Evolutionary conservation across 92 coral and sea anemone species (phyloP).

Genomic region (Epizoanthus ramosus): DNA sequence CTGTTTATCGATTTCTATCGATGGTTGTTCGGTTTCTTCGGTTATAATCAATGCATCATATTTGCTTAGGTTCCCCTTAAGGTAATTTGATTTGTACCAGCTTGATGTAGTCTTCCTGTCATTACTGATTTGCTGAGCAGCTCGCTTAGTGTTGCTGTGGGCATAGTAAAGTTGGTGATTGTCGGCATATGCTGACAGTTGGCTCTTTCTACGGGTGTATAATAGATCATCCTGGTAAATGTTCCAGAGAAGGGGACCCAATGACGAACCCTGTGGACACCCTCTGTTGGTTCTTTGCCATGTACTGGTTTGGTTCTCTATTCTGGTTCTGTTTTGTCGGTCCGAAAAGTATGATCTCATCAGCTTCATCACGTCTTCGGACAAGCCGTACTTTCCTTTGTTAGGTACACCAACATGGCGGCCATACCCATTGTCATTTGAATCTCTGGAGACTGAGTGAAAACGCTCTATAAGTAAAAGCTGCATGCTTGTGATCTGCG

Average conservation of each 20-base stretch:
- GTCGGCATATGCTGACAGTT: no score
- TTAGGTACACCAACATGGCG: no score
- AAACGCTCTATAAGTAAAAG: no score
- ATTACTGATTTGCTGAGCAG: neutral
- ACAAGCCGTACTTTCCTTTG: no score
- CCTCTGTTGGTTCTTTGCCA: conserved; percentile 46
- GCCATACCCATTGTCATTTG: no score
- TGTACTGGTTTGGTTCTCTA: conserved; percentile 38
- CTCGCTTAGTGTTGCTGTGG: conserved; percentile 23
- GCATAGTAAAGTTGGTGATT: conserved; percentile 61
- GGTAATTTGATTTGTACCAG: conserved; percentile 38
- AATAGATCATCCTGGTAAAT: conserved; percentile 52
- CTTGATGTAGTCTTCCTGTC: conserved; percentile 43
- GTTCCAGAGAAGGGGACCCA: conserved; percentile 60
- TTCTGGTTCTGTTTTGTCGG: conserved; percentile 29
- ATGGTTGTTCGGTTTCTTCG: no score
- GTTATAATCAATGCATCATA: neutral
- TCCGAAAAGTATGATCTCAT: conserved; percentile 42
- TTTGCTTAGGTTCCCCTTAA: neutral
- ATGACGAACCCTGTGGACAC: conserved; percentile 59
- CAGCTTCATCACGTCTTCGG: no score
- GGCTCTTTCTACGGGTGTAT: conserved; percentile 40
- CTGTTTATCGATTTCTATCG: neutral
- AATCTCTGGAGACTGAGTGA: no score
- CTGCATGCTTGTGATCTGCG: no score